Percentiles rank a stretch among this genome's conserved stretches.
Conservation (phyloP, 2,113 vertebrate genomes). For the Calyptomena viridis region DNA sequence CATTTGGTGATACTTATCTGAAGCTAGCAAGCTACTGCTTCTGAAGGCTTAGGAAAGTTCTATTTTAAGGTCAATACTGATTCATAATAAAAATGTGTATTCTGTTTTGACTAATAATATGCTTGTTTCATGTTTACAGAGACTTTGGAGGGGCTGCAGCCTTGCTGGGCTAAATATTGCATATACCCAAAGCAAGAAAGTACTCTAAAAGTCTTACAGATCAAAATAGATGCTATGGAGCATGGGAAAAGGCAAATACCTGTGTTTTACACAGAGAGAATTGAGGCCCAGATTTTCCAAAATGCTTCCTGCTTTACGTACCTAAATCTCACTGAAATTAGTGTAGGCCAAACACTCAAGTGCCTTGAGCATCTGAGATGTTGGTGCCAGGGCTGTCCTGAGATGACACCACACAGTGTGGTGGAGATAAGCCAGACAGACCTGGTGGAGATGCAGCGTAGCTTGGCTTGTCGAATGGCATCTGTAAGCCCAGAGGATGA, state of each 20-base stretch:
- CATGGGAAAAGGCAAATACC: background rate
- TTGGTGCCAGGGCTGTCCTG: accelerated
- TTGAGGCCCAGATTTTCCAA: background rate
- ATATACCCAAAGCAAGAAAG: background rate
- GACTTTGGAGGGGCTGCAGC: background rate
- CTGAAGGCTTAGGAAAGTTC: background rate
- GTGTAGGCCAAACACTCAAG: background rate
- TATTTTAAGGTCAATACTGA: background rate
- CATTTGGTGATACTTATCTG: background rate
- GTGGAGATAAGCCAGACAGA: background rate
- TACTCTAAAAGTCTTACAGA: background rate
- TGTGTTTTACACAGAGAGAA: background rate
- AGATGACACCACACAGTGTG: accelerated
- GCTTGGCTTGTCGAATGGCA: background rate
- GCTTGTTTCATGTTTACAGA: background rate
- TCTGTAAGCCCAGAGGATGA: background rate
- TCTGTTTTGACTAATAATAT: background rate
- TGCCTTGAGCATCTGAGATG: background rate
- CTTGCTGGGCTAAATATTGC: background rate
- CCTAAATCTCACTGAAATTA: background rate
- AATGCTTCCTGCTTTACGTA: background rate
- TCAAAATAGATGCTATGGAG: background rate
- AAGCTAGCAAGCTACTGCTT: background rate
- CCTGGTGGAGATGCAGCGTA: background rate
- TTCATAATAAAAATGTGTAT: background rate